Conservation (phyloP, 2,888 invertebrate species). For the Xestia xanthographa region DNA sequence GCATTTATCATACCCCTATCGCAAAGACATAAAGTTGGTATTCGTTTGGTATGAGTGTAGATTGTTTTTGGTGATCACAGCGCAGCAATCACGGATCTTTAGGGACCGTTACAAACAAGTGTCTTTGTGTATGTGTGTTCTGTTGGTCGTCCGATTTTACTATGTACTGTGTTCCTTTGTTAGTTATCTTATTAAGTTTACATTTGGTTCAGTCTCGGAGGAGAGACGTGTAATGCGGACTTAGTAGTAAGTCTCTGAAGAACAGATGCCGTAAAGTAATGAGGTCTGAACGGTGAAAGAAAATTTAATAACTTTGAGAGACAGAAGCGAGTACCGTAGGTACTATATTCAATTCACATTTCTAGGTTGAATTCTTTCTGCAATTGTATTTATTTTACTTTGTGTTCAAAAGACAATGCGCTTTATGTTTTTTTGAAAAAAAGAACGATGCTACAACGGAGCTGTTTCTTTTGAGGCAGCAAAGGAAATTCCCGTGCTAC, state of each 20-base stretch:
- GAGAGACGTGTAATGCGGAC: slow-evolving; percentile 17
- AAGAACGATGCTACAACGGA: neutral
- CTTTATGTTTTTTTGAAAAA: slow-evolving; percentile 18
- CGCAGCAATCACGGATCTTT: slow-evolving; percentile 76
- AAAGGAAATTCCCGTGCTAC: neutral
- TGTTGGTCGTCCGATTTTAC: slow-evolving; percentile 57
- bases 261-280: slow-evolving; percentile 49
- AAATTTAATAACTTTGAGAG: slow-evolving; percentile 48
- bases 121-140: slow-evolving; percentile 65
- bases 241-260: slow-evolving; percentile 14
- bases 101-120: slow-evolving; percentile 76
- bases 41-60: slow-evolving; percentile 35
- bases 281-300: slow-evolving; percentile 30
- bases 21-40: slow-evolving; percentile 48
- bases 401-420: slow-evolving; percentile 4
- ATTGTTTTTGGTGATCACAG: slow-evolving; percentile 58
- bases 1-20: slow-evolving; percentile 35
- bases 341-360: slow-evolving; percentile 36
- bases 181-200: slow-evolving; percentile 63
- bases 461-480: slow-evolving; percentile 19
- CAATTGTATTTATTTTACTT: slow-evolving; percentile 32
- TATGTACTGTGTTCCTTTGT: slow-evolving; percentile 50
- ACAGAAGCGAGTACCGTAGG: slow-evolving; percentile 7
- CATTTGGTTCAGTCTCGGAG: slow-evolving; percentile 45
- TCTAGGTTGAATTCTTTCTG: slow-evolving; percentile 22